A percentile compares a stretch with the other conserved stretches of the same genome.
phyloP scores from a whole-genome alignment of 1,140 invertebrate species.

The Nixonia krombeini region DNA sequence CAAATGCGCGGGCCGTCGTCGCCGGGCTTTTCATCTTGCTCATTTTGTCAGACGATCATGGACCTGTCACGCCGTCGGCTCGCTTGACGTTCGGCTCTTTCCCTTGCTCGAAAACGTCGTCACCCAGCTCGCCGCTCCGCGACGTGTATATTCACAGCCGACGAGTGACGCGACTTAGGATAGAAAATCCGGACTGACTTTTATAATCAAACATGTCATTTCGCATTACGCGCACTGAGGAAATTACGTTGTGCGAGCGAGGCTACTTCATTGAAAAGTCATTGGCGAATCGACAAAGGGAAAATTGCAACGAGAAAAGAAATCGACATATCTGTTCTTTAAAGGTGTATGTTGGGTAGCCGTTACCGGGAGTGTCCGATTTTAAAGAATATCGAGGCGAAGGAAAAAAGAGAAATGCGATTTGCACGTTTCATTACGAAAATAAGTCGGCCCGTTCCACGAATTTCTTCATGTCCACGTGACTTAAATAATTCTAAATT shows the following conservation, averaged over 20 bases:
- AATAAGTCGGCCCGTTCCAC: too few species aligned
- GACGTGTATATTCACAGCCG: constrained; percentile 13
- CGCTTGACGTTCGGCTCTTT: not conserved
- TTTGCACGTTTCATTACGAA: not conserved
- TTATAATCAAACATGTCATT: not conserved
- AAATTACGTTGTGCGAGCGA: too few species aligned
- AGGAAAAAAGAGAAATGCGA: not conserved
- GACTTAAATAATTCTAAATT: constrained; percentile 11
- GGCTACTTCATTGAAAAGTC: too few species aligned
- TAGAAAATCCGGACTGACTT: not conserved
- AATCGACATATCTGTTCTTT: too few species aligned
- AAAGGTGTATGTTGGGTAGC: too few species aligned
- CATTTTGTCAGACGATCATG: constrained; percentile 1
- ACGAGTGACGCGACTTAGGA: too few species aligned
- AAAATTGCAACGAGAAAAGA: too few species aligned
- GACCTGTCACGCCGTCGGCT: not conserved
- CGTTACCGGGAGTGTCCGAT: too few species aligned
- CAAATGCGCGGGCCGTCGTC: constrained; percentile 2
- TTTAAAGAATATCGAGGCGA: not conserved
- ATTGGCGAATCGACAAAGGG: too few species aligned
- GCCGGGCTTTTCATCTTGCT: constrained; percentile 4
- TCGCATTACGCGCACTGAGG: too few species aligned
- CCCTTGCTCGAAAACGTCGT: constrained; percentile 5
- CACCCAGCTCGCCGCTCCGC: constrained; percentile 48
- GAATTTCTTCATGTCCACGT: not conserved